phyloP scores from a whole-genome alignment of 2,113 vertebrate species.

The Microtus richardsoni region DNA sequence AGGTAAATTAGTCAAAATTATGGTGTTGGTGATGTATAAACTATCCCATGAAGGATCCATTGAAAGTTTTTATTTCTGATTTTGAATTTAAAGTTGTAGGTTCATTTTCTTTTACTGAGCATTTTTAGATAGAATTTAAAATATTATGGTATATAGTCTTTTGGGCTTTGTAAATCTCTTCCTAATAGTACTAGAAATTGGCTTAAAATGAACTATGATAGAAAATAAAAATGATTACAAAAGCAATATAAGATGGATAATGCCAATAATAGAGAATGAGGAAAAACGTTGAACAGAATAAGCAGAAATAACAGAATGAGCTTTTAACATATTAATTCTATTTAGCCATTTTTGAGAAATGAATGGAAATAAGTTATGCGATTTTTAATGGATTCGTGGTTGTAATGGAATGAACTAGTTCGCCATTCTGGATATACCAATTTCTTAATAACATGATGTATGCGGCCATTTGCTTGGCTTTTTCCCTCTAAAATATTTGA shows the following conservation, averaged over 20 bases:
- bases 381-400: neutral
- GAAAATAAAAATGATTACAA: conserved; percentile 36
- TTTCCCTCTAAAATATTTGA: conserved; percentile 19
- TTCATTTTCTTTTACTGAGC: neutral
- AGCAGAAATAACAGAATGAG: neutral
- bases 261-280: neutral
- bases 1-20: conserved; percentile 34
- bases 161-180: conserved; percentile 50
- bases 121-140: conserved; percentile 29
- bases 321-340: conserved; percentile 13
- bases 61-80: neutral
- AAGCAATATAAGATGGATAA: neutral
- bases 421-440: neutral
- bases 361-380: neutral
- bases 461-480: neutral
- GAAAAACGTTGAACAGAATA: neutral
- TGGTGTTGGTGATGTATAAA: neutral
- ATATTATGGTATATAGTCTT: neutral
- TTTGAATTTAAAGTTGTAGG: conserved; percentile 24
- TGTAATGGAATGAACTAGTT: neutral
- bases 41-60: neutral
- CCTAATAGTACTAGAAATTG: neutral
- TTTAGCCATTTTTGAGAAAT: neutral
- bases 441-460: neutral
- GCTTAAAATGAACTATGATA: conserved; percentile 16